Base-by-base conservation (phyloP, 53 echinoderm and acorn worm genomes). In the Holothuria leucospilota region DNA sequence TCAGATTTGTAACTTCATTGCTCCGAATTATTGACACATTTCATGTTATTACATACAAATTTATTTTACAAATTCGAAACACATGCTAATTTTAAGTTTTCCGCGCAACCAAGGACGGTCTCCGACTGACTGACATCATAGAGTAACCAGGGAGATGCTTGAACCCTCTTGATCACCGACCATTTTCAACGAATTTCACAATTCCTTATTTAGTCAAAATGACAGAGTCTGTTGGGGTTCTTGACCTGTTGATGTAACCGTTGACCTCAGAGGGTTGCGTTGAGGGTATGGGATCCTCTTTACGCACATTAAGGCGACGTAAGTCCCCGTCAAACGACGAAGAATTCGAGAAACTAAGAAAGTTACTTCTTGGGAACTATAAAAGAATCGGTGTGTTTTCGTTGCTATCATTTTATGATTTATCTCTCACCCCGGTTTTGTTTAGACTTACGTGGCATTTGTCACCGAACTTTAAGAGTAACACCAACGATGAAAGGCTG, bases 171-270 rank as follows among this genome's bases (percentile, higher is more conserved):
- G 15, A 56, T 56, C 18, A 56, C 56, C 56, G 56, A 56, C 15
- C 8, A 5, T 56, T 56, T 56, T 18, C 15, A 56, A 15, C 16
- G 18, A 56, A 16, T 16, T 56, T 18, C 56, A 56, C 26, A 70
- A 38, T 70, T 70, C 70, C 70, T 70, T 70, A 30, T 70, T 29
- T 70, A 70, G 70, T 70, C 70, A 66, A 27, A 66, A 70, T 70
- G 30, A 71, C 71, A 29, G 13, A 13, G 71, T 15, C 71, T 15
- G 39, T 52, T 49, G 75, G 75, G 75, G 75, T 75, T 52, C 75
- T 52, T 52, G 75, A 24, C 75, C 75, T 51, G 75, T 75, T 75
- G 52, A 75, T 75, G 75, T 75, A 75, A 28, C 75, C 75, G 52
- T 24, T 51, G 39, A 75, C 75, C 53, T 26, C 23, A 20, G n/a